phyloP scores from a whole-genome alignment of 2,113 vertebrate species.

The Nipponia nippon region DNA sequence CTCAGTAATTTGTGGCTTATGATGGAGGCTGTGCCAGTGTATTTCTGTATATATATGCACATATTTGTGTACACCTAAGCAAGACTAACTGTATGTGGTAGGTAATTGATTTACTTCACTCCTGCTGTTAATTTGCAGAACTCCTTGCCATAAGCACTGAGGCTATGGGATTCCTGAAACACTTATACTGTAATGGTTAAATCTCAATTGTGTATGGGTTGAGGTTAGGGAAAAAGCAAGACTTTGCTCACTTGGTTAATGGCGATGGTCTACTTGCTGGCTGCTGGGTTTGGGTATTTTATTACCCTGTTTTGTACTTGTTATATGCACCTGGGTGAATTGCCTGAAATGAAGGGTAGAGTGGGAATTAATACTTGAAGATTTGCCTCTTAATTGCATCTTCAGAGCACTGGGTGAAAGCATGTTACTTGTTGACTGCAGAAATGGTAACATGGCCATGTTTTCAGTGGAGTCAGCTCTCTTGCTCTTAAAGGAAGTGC shows the following conservation, averaged over 20 bases:
- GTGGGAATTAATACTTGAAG: background rate
- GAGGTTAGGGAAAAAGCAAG: background rate
- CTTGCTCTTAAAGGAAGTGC: background rate
- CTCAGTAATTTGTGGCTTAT: background rate
- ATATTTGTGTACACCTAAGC: background rate
- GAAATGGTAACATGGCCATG: background rate
- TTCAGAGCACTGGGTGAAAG: background rate
- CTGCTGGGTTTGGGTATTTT: background rate
- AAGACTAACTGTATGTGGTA: background rate
- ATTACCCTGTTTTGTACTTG: background rate
- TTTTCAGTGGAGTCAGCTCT: background rate
- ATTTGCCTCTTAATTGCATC: background rate
- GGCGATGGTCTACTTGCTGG: background rate
- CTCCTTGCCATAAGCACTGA: background rate
- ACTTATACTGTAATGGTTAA: background rate
- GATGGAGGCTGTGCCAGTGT: background rate
- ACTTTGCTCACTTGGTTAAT: background rate
- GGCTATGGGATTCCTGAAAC: background rate
- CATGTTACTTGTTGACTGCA: background rate
- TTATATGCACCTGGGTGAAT: background rate
- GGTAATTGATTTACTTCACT: background rate
- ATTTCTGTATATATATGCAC: background rate
- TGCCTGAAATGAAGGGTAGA: background rate
- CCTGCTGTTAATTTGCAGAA: background rate
- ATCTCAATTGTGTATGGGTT: background rate